These are phyloP conservation scores for Leistus spinibarbis DNA, from an alignment of 2,888 invertebrate species.

Conservation along the genomic window DNA sequence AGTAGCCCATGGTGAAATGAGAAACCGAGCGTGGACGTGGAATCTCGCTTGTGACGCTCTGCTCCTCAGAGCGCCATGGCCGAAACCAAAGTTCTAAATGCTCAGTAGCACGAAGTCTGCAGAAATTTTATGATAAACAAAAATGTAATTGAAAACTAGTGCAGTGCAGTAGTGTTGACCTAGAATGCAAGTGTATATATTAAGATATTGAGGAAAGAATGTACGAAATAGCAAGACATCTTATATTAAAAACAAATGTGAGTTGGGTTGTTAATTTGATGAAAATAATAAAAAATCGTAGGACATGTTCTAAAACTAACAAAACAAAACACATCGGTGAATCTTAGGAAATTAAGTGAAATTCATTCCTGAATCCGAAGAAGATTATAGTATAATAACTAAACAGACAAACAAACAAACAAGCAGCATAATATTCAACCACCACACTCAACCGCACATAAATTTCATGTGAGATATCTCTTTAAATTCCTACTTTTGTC, in stretches of 20 bases:
- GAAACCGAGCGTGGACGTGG: constrained; percentile 2
- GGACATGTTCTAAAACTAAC: constrained; percentile 27
- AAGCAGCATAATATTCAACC: not conserved
- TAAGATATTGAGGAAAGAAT: constrained; percentile 39
- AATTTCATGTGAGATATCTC: not conserved
- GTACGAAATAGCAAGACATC: constrained; percentile 30
- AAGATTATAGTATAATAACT: not conserved
- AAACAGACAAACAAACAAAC: not conserved
- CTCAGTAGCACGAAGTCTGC: constrained; percentile 53
- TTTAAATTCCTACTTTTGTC: not conserved
- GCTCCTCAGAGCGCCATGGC: constrained; percentile 15
- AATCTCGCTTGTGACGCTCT: not conserved
- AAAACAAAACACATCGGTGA: constrained; percentile 28
- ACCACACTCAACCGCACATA: not conserved
- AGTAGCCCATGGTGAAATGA: constrained; percentile 26
- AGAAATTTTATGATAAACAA: constrained; percentile 48
- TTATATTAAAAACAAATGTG: constrained; percentile 14
- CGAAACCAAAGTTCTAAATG: constrained; percentile 55
- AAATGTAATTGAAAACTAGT: constrained; percentile 48
- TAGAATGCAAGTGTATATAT: constrained; percentile 57
- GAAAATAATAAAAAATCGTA: constrained; percentile 19
- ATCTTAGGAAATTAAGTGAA: constrained; percentile 31
- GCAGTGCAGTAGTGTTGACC: constrained; percentile 50
- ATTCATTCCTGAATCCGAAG: constrained; percentile 34
- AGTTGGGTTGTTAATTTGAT: constrained; percentile 25